Evolutionary conservation across 2,797 vertebrate species (phyloP).

Genomic region (Tympanoctomys barrerae): DNA sequence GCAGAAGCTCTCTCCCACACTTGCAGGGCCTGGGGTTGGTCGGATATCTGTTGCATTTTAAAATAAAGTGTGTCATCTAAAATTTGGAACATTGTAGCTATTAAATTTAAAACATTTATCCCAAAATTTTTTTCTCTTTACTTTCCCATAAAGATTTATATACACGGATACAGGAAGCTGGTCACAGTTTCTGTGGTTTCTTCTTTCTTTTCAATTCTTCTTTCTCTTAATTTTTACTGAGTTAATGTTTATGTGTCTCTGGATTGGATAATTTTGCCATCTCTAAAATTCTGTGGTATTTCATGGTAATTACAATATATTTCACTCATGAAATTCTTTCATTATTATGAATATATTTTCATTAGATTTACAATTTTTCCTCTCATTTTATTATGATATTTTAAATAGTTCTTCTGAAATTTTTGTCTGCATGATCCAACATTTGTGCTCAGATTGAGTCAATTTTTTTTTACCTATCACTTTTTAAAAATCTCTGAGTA

Average conservation of each 20-base stretch:
- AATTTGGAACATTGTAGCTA: not conserved
- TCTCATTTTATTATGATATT: not conserved
- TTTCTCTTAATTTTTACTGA: slow-evolving; percentile 8
- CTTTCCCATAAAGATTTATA: not conserved
- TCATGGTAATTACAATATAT: not conserved
- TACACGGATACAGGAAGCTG: not conserved
- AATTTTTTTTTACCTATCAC: not conserved
- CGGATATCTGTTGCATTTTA: not conserved
- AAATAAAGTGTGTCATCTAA: not conserved
- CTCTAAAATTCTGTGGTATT: not conserved
- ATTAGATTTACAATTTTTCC: not conserved
- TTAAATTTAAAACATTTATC: not conserved
- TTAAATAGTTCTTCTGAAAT: not conserved
- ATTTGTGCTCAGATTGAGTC: not conserved
- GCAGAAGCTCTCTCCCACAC: too few species aligned
- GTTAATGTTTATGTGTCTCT: not conserved
- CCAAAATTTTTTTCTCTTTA: not conserved
- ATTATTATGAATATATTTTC: slow-evolving; percentile 13
- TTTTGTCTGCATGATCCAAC: not conserved
- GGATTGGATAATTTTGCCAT: not conserved
- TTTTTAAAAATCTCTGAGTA: not conserved
- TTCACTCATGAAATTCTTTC: not conserved
- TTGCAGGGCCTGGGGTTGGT: too few species aligned
- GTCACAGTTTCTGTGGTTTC: not conserved
- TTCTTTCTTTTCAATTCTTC: not conserved